A percentile compares a stretch with the other conserved stretches of the same genome.
These are phyloP conservation scores for Philopotamus ludificatus DNA, from an alignment of 1,140 invertebrate genomes.

Conservation along the genomic window DNA sequence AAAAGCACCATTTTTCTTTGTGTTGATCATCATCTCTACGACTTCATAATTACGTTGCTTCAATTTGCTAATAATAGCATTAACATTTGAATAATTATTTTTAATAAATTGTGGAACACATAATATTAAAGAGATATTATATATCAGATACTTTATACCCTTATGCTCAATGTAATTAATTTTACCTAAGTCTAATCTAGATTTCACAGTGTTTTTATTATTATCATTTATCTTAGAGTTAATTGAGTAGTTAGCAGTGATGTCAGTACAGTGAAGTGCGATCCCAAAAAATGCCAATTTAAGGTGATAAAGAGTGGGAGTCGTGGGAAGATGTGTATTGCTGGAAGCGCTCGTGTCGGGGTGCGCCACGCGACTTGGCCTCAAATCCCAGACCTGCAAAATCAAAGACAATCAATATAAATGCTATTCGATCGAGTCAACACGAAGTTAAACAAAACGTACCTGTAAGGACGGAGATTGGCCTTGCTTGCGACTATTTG, in stretches of 20 bases:
- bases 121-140: slow-evolving; percentile 62
- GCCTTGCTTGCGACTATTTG: slow-evolving; percentile 55
- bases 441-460: not conserved
- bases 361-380: slow-evolving; percentile 53
- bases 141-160: slow-evolving; percentile 62
- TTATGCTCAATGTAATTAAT: slow-evolving; percentile 58
- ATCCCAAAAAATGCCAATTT: slow-evolving; percentile 28
- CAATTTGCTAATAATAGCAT: slow-evolving; percentile 64
- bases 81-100: slow-evolving; percentile 56
- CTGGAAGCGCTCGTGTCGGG: slow-evolving; percentile 47
- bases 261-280: slow-evolving; percentile 33
- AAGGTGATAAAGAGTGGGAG: slow-evolving; percentile 25
- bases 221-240: slow-evolving; percentile 59
- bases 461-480: slow-evolving; percentile 56
- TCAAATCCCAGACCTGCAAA: slow-evolving; percentile 55
- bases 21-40: slow-evolving; percentile 56
- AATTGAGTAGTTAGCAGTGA: slow-evolving; percentile 59
- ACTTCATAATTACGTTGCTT: slow-evolving; percentile 63
- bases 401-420: slow-evolving; percentile 32
- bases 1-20: slow-evolving; percentile 59
- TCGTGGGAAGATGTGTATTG: slow-evolving; percentile 33
- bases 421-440: not conserved
- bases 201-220: slow-evolving; percentile 67
- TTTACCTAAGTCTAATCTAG: slow-evolving; percentile 57
- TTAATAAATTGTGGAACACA: slow-evolving; percentile 59